Percentiles rank a stretch among this genome's conserved stretches.
Conservation (phyloP, 2,797 vertebrate genomes). For the Triplophysa bombifrons region DNA sequence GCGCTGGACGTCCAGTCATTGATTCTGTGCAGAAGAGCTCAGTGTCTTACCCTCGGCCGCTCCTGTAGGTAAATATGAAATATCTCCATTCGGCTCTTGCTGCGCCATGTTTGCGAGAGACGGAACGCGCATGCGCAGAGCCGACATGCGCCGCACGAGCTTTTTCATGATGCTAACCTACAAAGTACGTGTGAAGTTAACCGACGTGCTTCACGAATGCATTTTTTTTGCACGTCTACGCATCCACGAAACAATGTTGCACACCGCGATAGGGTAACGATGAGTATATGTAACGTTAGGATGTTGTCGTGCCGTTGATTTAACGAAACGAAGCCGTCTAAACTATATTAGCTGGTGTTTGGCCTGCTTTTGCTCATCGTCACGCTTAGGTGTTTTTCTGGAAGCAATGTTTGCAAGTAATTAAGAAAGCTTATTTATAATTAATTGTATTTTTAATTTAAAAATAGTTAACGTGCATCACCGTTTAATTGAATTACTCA, state of each 20-base stretch:
- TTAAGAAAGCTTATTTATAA: neutral
- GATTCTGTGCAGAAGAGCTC: neutral
- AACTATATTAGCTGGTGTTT: neutral
- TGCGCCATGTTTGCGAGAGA: conserved; percentile 72
- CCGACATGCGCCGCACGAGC: neutral
- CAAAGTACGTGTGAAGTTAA: neutral
- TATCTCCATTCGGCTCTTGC: conserved; percentile 73
- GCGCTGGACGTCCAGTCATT: neutral
- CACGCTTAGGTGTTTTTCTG: neutral
- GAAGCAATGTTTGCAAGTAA: neutral
- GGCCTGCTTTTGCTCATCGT: neutral
- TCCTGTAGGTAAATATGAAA: conserved; percentile 75
- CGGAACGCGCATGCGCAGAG: conserved; percentile 47
- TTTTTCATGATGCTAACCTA: conserved; percentile 8
- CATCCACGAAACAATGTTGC: neutral
- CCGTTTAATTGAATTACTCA: no score
- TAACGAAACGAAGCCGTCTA: neutral
- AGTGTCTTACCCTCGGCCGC: conserved; percentile 70
- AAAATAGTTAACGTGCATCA: no score
- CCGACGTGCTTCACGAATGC: neutral
- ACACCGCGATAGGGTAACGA: neutral
- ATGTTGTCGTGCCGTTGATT: neutral
- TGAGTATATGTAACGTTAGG: neutral
- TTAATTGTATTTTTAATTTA: no score
- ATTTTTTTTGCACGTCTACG: neutral